Evolutionary conservation across 35 echinoderm and acorn worm species (phyloP).

Genomic region (Heliocidaris tuberculata): DNA sequence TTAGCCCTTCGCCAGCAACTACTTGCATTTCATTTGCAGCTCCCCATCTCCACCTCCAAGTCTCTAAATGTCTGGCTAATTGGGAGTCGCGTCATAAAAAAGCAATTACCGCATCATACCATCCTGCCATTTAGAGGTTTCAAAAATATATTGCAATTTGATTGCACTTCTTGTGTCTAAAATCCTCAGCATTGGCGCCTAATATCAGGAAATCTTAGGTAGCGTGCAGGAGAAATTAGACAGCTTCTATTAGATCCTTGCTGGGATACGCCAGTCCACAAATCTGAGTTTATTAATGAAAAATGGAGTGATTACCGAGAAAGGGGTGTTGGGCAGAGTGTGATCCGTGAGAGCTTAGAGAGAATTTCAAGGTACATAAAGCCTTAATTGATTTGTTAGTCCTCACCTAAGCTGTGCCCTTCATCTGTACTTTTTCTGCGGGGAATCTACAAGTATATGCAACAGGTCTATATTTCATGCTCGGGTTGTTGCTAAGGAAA

Average conservation of each 20-base stretch:
- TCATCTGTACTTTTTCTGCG: constrained; percentile 38
- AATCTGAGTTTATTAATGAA: constrained; percentile 48
- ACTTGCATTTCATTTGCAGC: constrained; percentile 37
- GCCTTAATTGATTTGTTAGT: constrained; percentile 49
- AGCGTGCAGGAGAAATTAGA: constrained; percentile 30
- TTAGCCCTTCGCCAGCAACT: constrained; percentile 22
- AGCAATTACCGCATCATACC: constrained; percentile 32
- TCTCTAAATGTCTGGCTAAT: constrained; percentile 3
- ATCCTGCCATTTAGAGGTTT: constrained; percentile 32
- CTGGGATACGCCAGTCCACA: constrained; percentile 11
- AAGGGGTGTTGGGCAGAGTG: constrained; percentile 1
- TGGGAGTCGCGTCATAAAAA: constrained; percentile 46
- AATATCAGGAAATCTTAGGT: constrained; percentile 42
- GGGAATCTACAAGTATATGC: constrained; percentile 34
- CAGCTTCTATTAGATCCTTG: constrained; percentile 15
- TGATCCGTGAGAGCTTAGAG: constrained; percentile 34
- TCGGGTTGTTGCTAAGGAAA: constrained; percentile 31
- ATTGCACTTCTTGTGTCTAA: constrained; percentile 39
- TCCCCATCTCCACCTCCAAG: constrained; percentile 34
- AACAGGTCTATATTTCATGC: constrained; percentile 22
- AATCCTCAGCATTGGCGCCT: constrained; percentile 42
- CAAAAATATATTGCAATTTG: constrained; percentile 50
- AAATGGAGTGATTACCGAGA: constrained; percentile 33
- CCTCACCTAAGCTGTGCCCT: constrained; percentile 32
- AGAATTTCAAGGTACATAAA: constrained; percentile 47